Base-by-base conservation (phyloP, 2,113 vertebrate genomes). In the Balaeniceps rex region DNA sequence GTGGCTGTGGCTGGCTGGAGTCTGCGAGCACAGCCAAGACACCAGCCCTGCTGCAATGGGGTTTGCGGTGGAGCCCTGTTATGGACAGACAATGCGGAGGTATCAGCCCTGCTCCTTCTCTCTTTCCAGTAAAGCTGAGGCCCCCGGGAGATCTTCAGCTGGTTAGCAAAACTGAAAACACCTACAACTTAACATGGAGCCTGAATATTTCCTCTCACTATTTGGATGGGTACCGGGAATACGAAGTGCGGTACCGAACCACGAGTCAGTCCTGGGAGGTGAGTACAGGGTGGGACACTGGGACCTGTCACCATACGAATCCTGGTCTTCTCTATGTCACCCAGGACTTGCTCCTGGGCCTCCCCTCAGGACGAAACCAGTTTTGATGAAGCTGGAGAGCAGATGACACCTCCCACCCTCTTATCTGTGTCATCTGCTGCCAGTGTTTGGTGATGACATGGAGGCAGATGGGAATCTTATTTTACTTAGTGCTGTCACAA, bases 171-270 rank as follows among this genome's bases (percentile, higher is more conserved):
- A 95, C 65, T 28, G 69, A 93, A 29, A 89, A 65, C 36, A 88
- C 24, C 6, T 98, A 95, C 83, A 98, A 98, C 52, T 54, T 98
- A 61, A 97, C 97, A 0, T 98, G 98, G 98, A 85, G n/a, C 22
- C 36, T 98, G 40, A 87, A 90, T n/a, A 61, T 89, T 65, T 61
- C 93, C 68, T 98, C 98, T 60, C 97, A 98, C 61, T 98, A 98
- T 89, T 36, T 98, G 34, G 1, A 86, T 2, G 42, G 24, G 2
- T 0, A 5, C 3, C 69, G 98, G 58, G 85, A 98, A 76, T 98
- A 98, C 10, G 75, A 98, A 95, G 97, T 81, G 68, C 82, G 69
- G 57, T 96, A 54, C 7, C 95, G 93, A 89, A 66, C 63, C 7
- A 40, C 10, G 0, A 94, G n/a, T 40, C 87, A 87, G 14, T 36